Evolutionary conservation across 2,888 invertebrate species (phyloP).

Genomic region (Drosophila anomelani): DNA sequence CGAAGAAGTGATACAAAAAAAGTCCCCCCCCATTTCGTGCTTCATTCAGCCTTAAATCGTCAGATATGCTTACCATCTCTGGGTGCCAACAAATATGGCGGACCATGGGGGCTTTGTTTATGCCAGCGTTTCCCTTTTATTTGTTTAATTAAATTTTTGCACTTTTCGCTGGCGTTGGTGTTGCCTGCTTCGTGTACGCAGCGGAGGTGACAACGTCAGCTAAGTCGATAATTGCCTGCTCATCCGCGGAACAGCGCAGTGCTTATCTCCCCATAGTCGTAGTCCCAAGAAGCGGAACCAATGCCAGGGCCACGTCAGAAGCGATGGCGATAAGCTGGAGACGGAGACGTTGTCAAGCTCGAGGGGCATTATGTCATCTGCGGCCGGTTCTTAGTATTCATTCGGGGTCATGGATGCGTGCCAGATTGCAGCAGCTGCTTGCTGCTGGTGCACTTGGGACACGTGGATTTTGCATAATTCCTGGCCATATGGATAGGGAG

Average conservation of each 20-base stretch:
- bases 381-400: conserved; percentile 7
- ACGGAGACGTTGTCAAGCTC: conserved; percentile 48
- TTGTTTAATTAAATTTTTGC: conserved; percentile 33
- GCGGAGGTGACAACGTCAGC: conserved; percentile 44
- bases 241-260: conserved; percentile 16
- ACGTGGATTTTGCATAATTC: conserved; percentile 77
- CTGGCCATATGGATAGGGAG: conserved; percentile 9
- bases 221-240: conserved; percentile 44
- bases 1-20: conserved; percentile 25
- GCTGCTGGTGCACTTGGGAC: conserved; percentile 40
- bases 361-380: conserved; percentile 71
- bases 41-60: conserved; percentile 4
- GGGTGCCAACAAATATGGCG: conserved; percentile 61
- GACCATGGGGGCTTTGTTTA: conserved; percentile 53
- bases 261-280: conserved; percentile 58
- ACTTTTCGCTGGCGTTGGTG: conserved; percentile 7
- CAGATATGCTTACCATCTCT: conserved; percentile 35
- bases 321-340: conserved; percentile 54
- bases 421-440: conserved; percentile 29
- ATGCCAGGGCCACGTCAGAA: conserved; percentile 67
- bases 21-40: conserved; percentile 3
- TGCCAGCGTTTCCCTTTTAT: conserved; percentile 46
- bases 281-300: conserved; percentile 14
- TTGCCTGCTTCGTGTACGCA: background rate
- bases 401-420: conserved; percentile 39